phyloP scores from a whole-genome alignment of 2,113 vertebrate genomes.

The Amazona guildingii region DNA sequence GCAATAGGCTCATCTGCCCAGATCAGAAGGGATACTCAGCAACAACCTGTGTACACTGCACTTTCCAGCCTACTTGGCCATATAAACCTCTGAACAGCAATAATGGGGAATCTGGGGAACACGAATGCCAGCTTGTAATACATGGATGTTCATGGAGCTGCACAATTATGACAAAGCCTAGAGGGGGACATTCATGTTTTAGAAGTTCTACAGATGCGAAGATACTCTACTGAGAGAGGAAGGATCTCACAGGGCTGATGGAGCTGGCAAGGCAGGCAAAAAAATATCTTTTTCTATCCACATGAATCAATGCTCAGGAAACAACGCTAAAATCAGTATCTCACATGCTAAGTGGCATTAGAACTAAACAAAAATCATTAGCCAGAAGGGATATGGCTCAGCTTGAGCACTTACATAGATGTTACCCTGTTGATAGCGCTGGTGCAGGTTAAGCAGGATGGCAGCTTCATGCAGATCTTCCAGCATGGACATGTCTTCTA shows the following conservation, averaged over 20 bases:
- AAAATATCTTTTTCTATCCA: neutral
- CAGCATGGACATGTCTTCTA: conserved; percentile 90
- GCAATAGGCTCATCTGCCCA: neutral
- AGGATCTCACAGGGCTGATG: neutral
- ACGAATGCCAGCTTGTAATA: neutral
- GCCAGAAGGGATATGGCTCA: neutral
- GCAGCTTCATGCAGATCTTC: conserved; percentile 87
- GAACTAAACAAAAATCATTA: neutral
- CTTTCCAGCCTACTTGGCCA: neutral
- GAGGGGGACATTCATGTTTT: neutral
- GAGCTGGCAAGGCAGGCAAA: neutral
- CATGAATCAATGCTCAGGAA: neutral
- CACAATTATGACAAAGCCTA: neutral
- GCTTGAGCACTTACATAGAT: conserved; percentile 81
- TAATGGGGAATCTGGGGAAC: neutral
- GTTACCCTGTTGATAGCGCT: conserved; percentile 83
- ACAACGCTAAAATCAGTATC: neutral
- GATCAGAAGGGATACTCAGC: neutral
- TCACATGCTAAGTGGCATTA: neutral
- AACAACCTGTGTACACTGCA: neutral
- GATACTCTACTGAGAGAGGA: neutral
- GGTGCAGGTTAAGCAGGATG: conserved; percentile 89
- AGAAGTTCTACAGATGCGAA: neutral
- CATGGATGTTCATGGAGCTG: neutral
- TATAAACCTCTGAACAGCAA: neutral